These are phyloP conservation scores for Thereuonema tuberculata DNA, from an alignment of 1,140 invertebrate genomes.

Conservation along the genomic window DNA sequence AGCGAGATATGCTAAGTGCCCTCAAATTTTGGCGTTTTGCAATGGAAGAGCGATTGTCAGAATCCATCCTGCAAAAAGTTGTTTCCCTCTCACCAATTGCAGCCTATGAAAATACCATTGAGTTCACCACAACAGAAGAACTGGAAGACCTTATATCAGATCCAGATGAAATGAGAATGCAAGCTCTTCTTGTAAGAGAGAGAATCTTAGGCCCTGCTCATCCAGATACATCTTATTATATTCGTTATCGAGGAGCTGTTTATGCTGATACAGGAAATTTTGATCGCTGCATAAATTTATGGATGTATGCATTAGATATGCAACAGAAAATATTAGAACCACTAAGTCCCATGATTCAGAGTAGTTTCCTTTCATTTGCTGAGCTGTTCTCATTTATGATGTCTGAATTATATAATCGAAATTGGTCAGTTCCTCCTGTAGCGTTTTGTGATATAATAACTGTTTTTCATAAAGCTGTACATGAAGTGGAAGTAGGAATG, in stretches of 20 bases:
- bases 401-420: slow-evolving; percentile 47
- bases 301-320: slow-evolving; percentile 95
- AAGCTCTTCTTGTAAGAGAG: slow-evolving; percentile 83
- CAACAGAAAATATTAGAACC: slow-evolving; percentile 83
- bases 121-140: slow-evolving; percentile 59
- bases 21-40: slow-evolving; percentile 75
- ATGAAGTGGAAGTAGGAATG: slow-evolving; percentile 43
- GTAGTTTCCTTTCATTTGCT: slow-evolving; percentile 79
- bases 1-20: slow-evolving; percentile 81
- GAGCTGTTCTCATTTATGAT: slow-evolving; percentile 60
- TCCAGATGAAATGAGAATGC: slow-evolving; percentile 92
- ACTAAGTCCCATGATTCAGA: slow-evolving; percentile 88
- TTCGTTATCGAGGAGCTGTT: slow-evolving; percentile 79
- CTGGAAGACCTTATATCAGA: slow-evolving; percentile 76
- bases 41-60: slow-evolving; percentile 54
- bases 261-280: slow-evolving; percentile 92
- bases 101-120: slow-evolving; percentile 74
- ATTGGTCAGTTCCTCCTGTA: slow-evolving; percentile 58
- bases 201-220: slow-evolving; percentile 82
- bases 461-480: slow-evolving; percentile 64
- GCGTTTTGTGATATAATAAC: slow-evolving; percentile 62
- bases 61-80: slow-evolving; percentile 49
- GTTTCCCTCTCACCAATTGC: slow-evolving; percentile 49
- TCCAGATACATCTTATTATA: slow-evolving; percentile 92
- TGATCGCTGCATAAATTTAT: slow-evolving; percentile 75